These are phyloP conservation scores for Calyptommatus sinebrachiatus DNA, from an alignment of 2,113 vertebrate genomes.

Conservation along the genomic window DNA sequence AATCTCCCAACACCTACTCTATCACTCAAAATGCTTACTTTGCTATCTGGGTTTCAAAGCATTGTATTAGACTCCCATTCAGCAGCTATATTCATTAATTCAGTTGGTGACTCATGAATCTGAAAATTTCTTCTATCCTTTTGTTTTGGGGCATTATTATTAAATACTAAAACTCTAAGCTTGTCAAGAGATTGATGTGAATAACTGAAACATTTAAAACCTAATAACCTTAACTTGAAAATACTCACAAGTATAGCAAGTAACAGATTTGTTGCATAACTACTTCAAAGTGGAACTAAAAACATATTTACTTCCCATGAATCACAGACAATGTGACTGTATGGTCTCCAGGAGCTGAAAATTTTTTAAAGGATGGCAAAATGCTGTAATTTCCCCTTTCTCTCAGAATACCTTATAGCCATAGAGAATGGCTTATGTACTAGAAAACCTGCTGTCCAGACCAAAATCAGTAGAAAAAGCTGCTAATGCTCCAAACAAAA, in stretches of 20 bases:
- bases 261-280: background rate
- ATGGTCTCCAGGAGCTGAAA: background rate
- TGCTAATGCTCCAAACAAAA: background rate
- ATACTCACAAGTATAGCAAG: background rate
- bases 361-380: background rate
- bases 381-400: background rate
- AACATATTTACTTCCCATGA: background rate
- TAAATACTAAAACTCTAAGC: too few relatives aligned
- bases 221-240: background rate
- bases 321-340: background rate
- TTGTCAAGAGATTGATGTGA: too few relatives aligned
- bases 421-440: background rate
- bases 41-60: too few relatives aligned
- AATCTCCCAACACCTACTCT: too few relatives aligned
- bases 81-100: too few relatives aligned
- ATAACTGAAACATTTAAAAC: rapidly evolving
- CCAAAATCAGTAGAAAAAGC: background rate
- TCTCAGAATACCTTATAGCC: background rate
- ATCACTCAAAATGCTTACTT: too few relatives aligned
- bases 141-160: too few relatives aligned
- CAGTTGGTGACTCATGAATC: too few relatives aligned
- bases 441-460: background rate
- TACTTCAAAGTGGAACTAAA: background rate
- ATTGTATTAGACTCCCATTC: too few relatives aligned
- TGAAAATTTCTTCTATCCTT: too few relatives aligned